Evolutionary conservation across 2,888 invertebrate species (phyloP).

Genomic region (Rotaria sp.): DNA sequence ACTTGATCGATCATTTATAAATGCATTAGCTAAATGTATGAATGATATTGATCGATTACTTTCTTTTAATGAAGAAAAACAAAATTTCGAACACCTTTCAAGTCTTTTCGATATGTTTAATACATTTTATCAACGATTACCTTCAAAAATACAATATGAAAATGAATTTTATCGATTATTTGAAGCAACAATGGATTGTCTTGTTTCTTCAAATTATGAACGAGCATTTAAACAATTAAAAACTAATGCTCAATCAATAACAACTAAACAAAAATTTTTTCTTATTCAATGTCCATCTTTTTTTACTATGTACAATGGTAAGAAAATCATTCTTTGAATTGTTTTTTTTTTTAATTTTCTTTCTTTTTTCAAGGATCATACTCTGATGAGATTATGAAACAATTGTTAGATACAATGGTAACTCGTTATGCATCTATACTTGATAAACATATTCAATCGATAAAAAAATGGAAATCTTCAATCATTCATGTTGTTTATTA

Average conservation of each 20-base stretch:
- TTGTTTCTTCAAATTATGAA: neutral
- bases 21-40: neutral
- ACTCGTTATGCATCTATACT: neutral
- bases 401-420: neutral
- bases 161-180: neutral
- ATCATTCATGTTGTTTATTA: neutral
- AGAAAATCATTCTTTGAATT: neutral
- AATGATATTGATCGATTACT: neutral
- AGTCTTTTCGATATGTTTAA: neutral
- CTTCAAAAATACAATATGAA: neutral
- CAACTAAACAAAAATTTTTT: neutral
- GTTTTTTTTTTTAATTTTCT: neutral
- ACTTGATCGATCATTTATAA: neutral
- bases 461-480: neutral
- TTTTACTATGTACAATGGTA: neutral
- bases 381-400: neutral
- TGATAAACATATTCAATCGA: neutral
- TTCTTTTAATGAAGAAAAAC: neutral
- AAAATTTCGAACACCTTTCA: neutral
- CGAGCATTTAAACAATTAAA: neutral
- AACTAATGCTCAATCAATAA: neutral
- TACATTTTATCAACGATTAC: neutral
- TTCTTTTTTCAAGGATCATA: neutral
- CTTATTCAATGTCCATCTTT: neutral
- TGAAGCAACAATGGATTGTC: neutral